Evolutionary conservation across 2,113 vertebrate species (phyloP).

Genomic region (Hystrix cristata): DNA sequence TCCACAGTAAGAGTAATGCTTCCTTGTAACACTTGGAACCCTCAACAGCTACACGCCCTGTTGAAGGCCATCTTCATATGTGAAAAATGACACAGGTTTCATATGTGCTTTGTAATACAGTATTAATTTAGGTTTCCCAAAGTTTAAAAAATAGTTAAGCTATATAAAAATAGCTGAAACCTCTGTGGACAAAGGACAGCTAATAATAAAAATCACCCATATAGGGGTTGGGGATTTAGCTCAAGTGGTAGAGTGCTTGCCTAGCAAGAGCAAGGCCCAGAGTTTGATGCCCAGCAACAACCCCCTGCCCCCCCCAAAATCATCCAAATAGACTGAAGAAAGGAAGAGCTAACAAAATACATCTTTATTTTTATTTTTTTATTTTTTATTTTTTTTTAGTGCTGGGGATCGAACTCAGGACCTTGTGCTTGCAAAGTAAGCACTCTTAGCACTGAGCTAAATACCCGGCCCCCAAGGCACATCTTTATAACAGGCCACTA

Average conservation of each 20-base stretch:
- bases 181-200: not conserved
- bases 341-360: not conserved
- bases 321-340: conserved; percentile 30
- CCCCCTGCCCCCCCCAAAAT: not conserved
- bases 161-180: conserved; percentile 44
- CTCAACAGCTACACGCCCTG: not conserved
- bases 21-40: not conserved
- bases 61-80: not conserved
- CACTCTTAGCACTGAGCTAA: too few species aligned
- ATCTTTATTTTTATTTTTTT: not conserved
- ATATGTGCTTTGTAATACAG: conserved; percentile 8
- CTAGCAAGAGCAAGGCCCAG: too few species aligned
- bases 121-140: not conserved
- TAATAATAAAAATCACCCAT: not conserved
- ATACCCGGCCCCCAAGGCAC: not conserved
- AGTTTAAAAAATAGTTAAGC: conserved; percentile 30
- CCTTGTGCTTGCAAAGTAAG: too few species aligned
- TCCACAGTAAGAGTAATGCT: not conserved
- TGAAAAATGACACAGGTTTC: not conserved
- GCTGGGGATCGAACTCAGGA: too few species aligned
- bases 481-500: not conserved
- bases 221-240: too few species aligned
- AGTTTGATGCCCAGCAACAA: too few species aligned
- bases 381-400: too few species aligned
- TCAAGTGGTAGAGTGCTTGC: too few species aligned